Evolutionary conservation across 1,140 invertebrate genomes (phyloP), one percentile per base, ranked within the genome.

Genomic region (Dendroctonus valens): DNA sequence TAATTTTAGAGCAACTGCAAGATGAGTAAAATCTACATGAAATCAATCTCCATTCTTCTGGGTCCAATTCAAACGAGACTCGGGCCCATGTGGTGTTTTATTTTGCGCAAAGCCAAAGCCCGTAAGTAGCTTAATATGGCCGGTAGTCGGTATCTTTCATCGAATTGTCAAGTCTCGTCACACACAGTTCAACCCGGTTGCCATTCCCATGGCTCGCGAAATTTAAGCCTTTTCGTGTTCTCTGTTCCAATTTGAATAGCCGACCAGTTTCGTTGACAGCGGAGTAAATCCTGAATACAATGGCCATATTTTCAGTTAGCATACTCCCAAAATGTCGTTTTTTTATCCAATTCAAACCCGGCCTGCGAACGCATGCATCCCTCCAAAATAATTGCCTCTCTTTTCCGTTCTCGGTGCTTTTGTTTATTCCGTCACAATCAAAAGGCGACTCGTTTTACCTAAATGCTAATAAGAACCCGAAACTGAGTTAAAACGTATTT

Each of bases 221-320:
- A 66, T 66, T 66, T 66, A 66, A 66, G 64, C 64, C 57, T 66
- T 66, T 66, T 66, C 64, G 64, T 66, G 64, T 66, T 59, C 64
- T 58, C 55, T 42, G 64, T 66, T 66, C 64, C 55, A 66, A 66
- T 66, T 66, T 66, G 64, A 66, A 66, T 66, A 66, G 55, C 57
- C 64, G 64, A 66, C 64, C 64, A 66, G 64, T 66, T 59, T 55
- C 42, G 55, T 15, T 66, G 64, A 66, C 64, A 66, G 64, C 55
- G 38, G 55, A 59, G 64, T 66, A 66, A 66, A 66, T 66, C 57
- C 57, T 59, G 64, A 66, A 66, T 59, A 66, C 64, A 66, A 66
- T 66, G 64, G 64, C 55, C 57, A 66, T 66, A 66, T 66, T 66
- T 66, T 66, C 41, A 26, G 64, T 66, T 66, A 66, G 49, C 64